These are phyloP conservation scores for Eidolon helvum DNA, from an alignment of 2,113 vertebrate genomes.

Conservation along the genomic window DNA sequence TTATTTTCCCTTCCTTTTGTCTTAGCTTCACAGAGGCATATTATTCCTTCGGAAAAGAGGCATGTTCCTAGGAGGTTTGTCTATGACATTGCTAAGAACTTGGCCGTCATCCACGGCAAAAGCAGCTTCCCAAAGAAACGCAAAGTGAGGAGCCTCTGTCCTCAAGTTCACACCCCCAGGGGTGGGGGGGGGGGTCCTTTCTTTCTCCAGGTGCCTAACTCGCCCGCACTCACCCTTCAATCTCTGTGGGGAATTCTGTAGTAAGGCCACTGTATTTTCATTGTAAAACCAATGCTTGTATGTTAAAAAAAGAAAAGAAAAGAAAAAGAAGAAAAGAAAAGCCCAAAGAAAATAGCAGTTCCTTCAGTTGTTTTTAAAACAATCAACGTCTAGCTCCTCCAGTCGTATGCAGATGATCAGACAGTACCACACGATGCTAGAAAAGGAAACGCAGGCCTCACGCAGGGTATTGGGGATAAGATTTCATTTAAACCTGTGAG, in stretches of 20 bases:
- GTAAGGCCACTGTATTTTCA: not conserved
- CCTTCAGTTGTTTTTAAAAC: not conserved
- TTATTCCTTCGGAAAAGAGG: not conserved
- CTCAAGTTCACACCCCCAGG: too few species aligned
- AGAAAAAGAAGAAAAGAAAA: not conserved
- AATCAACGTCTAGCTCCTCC: not conserved
- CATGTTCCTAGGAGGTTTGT: not conserved
- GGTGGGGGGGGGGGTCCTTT: not conserved
- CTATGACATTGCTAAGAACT: not conserved
- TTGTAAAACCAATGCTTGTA: not conserved
- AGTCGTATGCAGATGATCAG: not conserved
- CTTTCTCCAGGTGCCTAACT: not conserved
- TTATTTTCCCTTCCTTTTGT: not conserved
- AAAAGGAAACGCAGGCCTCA: not conserved
- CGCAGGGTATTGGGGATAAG: not conserved
- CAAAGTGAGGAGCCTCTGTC: not conserved
- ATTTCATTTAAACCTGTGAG: not conserved
- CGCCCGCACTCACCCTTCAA: accelerated
- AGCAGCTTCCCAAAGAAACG: not conserved
- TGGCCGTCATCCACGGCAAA: not conserved
- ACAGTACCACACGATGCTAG: not conserved
- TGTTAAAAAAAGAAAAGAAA: not conserved
- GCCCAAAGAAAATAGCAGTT: not conserved
- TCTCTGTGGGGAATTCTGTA: not conserved
- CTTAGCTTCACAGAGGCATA: not conserved